Evolutionary conservation across 2,113 vertebrate species (phyloP).

Genomic region (Ifrita kowaldi): DNA sequence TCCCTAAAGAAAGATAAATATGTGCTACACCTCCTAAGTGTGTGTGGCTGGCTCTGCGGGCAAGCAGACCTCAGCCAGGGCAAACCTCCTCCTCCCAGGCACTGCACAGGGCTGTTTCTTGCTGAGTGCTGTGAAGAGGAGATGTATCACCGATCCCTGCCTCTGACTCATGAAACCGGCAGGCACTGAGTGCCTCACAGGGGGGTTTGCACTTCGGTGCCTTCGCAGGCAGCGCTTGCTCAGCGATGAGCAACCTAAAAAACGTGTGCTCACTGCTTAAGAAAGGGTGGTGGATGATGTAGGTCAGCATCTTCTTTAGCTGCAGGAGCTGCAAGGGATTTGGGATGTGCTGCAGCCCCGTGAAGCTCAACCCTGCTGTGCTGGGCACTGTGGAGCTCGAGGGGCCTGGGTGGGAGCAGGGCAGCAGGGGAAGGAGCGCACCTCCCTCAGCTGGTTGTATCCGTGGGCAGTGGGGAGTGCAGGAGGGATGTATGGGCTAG

Average conservation of each 20-base stretch:
- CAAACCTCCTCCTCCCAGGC: not conserved
- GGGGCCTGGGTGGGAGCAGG: not conserved
- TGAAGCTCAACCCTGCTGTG: not conserved
- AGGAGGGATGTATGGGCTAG: fast-evolving
- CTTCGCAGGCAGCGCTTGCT: not conserved
- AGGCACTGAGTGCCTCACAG: not conserved
- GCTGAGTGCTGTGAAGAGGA: not conserved
- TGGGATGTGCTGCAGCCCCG: not conserved
- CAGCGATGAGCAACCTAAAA: not conserved
- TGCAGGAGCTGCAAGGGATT: not conserved
- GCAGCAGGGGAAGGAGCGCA: not conserved
- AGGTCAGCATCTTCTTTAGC: not conserved
- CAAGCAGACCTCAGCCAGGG: not conserved
- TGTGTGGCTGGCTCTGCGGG: not conserved
- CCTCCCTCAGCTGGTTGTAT: not conserved
- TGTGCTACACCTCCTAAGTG: not conserved
- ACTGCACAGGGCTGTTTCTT: fast-evolving
- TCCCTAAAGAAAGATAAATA: not conserved
- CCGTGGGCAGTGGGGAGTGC: not conserved
- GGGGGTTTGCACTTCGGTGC: not conserved
- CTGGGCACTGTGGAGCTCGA: fast-evolving
- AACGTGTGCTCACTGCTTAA: not conserved
- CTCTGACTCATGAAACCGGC: fast-evolving
- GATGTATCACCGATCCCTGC: not conserved
- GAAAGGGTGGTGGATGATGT: not conserved